Conservation (phyloP, 2,888 invertebrate genomes). For the Calliopum simillimum region DNA sequence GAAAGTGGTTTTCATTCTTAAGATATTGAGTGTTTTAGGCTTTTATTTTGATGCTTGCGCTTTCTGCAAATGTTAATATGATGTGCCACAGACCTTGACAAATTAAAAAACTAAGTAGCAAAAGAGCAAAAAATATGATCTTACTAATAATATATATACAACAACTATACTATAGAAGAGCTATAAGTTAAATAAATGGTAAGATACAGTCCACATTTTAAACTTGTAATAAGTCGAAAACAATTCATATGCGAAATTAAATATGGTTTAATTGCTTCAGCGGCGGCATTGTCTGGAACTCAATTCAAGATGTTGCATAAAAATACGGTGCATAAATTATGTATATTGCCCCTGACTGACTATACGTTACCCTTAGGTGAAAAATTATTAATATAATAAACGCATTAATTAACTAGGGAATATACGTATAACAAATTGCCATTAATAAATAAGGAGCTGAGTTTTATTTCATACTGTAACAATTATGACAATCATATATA, state of each 20-base stretch:
- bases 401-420: no score
- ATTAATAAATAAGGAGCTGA: no score
- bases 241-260: constrained; percentile 19
- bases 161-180: not conserved
- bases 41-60: no score
- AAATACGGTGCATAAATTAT: constrained; percentile 26
- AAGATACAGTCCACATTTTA: not conserved
- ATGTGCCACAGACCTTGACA: constrained; percentile 24
- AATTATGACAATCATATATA: no score
- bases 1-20: no score
- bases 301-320: not conserved
- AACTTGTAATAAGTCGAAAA: constrained; percentile 1
- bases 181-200: not conserved
- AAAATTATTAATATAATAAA: no score
- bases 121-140: not conserved
- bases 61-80: not conserved
- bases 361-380: no score
- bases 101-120: constrained; percentile 2
- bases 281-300: no score
- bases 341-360: not conserved
- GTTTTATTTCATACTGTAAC: no score
- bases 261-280: constrained; percentile 1
- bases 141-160: not conserved
- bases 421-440: no score
- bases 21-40: no score